Evolutionary conservation across 2,113 vertebrate genomes (phyloP).

Genomic region (Chiloscyllium plagiosum): DNA sequence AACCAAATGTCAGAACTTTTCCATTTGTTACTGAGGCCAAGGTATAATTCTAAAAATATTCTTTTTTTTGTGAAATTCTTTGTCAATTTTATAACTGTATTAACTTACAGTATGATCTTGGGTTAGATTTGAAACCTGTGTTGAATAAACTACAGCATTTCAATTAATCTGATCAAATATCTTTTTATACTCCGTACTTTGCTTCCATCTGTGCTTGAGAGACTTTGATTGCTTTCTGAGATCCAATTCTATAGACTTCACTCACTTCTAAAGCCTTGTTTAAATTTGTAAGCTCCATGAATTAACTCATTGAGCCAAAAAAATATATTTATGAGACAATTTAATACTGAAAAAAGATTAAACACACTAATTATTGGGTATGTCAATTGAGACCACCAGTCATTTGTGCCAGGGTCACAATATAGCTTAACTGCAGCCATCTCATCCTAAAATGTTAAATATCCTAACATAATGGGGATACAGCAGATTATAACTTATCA

Average conservation of each 20-base stretch:
- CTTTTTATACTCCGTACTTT: neutral
- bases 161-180: neutral
- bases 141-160: neutral
- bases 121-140: neutral
- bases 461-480: neutral
- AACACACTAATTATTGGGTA: neutral
- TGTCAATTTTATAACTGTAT: neutral
- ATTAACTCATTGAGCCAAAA: neutral
- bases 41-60: neutral
- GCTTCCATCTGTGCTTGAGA: neutral
- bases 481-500: neutral
- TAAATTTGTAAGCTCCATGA: neutral
- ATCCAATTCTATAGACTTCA: neutral
- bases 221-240: neutral
- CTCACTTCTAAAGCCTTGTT: neutral
- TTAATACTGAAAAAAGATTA: neutral
- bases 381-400: neutral
- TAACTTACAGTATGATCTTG: neutral
- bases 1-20: neutral
- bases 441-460: neutral
- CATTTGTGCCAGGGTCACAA: neutral
- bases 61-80: neutral
- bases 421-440: neutral
- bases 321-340: neutral
- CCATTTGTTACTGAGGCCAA: neutral